Conservation (phyloP, 1,140 invertebrate genomes). For the Limonius californicus region DNA sequence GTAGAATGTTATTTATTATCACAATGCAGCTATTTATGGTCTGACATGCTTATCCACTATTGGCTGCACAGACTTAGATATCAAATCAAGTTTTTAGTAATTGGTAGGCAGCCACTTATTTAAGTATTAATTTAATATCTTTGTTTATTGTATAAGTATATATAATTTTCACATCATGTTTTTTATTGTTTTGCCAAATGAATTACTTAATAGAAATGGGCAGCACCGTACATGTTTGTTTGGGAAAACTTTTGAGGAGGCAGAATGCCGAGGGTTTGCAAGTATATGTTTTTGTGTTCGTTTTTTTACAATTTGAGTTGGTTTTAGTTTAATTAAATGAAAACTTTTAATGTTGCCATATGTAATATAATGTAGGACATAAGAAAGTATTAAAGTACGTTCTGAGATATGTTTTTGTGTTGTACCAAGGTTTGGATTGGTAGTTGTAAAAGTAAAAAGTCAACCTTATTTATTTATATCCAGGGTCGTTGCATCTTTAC, state of each 20-base stretch:
- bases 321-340: background rate
- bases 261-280: background rate
- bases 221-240: background rate
- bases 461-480: no score
- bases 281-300: background rate
- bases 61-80: slow-evolving; percentile 4
- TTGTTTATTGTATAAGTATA: background rate
- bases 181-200: background rate
- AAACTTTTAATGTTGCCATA: background rate
- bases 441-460: no score
- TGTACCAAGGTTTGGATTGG: no score
- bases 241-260: background rate
- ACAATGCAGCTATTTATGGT: slow-evolving; percentile 3
- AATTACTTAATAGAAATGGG: background rate
- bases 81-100: background rate
- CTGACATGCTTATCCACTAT: slow-evolving; percentile 1
- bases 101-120: background rate
- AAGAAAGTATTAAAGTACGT: background rate
- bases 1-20: background rate
- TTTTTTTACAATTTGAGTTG: background rate
- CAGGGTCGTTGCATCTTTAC: no score
- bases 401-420: no score
- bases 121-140: slow-evolving; percentile 3
- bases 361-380: background rate
- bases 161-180: background rate